A percentile compares a stretch with the other conserved stretches of the same genome.
Evolutionary conservation across 2,797 vertebrate species (phyloP).

Genomic region (Vespertilio murinus): DNA sequence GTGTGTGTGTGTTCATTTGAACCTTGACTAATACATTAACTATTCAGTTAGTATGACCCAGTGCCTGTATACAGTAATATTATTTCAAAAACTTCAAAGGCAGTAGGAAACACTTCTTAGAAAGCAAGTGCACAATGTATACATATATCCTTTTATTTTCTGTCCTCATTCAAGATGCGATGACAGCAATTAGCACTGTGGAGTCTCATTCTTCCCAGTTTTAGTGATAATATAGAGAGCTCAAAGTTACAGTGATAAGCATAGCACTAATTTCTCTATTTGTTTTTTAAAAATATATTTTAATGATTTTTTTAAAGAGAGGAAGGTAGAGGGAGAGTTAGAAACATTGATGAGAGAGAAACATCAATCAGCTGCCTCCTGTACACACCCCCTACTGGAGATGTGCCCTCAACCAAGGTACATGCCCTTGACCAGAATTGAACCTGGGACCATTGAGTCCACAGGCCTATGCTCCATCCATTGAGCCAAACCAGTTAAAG

Average conservation of each 20-base stretch:
- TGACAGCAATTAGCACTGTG: not conserved
- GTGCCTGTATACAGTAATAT: not conserved
- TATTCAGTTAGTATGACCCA: not conserved
- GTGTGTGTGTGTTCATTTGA: not conserved
- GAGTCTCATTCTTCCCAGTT: not conserved
- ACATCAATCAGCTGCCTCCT: no score
- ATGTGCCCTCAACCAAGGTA: no score
- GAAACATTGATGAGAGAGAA: no score
- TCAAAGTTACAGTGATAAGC: not conserved
- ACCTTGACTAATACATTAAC: not conserved
- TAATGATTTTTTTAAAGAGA: no score
- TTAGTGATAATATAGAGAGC: not conserved
- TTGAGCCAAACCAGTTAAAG: no score
- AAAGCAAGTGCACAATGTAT: not conserved
- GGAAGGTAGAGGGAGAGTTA: no score
- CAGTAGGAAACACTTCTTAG: not conserved
- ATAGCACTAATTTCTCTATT: not conserved
- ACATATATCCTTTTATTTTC: not conserved
- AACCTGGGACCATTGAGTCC: no score
- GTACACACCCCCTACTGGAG: no score
- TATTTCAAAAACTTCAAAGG: constrained; percentile 16
- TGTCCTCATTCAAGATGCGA: constrained; percentile 2
- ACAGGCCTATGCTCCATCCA: no score
- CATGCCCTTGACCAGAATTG: no score
- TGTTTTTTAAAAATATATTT: no score